Evolutionary conservation across 2,797 vertebrate species (phyloP).

Genomic region (Gambelia wislizenii): DNA sequence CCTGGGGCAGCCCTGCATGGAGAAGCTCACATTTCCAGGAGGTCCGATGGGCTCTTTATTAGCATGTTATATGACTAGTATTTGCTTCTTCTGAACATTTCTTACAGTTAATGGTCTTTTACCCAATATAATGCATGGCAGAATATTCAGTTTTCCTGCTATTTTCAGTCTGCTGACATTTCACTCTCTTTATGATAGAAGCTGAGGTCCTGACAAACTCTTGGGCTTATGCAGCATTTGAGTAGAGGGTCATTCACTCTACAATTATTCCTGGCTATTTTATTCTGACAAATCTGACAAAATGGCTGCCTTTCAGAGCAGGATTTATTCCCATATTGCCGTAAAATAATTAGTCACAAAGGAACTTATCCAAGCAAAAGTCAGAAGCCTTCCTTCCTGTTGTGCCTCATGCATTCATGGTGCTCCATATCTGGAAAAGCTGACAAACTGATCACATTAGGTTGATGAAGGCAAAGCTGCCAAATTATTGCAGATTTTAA

Average conservation of each 20-base stretch:
- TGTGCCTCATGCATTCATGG: neutral
- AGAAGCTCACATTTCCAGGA: neutral
- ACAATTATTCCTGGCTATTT: neutral
- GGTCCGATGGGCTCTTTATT: neutral
- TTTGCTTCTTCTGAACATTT: neutral
- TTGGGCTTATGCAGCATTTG: neutral
- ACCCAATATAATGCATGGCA: neutral
- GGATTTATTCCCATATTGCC: slow-evolving; percentile 31
- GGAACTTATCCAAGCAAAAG: slow-evolving; percentile 44
- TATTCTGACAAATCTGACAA: neutral
- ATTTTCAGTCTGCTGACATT: neutral
- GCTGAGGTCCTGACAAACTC: too few relatives aligned
- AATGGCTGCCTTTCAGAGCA: neutral
- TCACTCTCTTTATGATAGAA: neutral
- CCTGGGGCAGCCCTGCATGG: neutral
- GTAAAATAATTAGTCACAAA: slow-evolving; percentile 15
- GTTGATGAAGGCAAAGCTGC: slow-evolving; percentile 59
- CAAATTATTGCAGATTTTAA: slow-evolving; percentile 68
- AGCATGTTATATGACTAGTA: neutral
- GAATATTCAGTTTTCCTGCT: neutral
- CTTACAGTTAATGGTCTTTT: neutral
- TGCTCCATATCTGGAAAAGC: slow-evolving; percentile 57
- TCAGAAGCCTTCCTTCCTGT: slow-evolving; percentile 68
- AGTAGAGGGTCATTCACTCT: neutral
- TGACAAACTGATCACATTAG: slow-evolving; percentile 19